Base-by-base conservation (phyloP, 2,797 vertebrate species). In the Stomatorhinus walkeri region DNA sequence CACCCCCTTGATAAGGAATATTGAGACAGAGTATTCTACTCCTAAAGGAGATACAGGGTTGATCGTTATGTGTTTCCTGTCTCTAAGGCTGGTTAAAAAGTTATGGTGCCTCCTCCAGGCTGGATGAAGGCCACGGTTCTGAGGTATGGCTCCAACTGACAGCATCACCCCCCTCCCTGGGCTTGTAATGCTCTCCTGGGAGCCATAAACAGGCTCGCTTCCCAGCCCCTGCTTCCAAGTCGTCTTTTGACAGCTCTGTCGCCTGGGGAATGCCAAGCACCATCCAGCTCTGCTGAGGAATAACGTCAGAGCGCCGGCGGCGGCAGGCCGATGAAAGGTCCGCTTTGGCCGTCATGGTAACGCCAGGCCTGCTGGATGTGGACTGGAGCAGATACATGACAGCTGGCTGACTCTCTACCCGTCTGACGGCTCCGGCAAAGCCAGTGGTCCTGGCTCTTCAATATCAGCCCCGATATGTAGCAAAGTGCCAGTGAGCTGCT, bases 321-420 rank as follows among this genome's bases (percentile, higher is more conserved):
- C 64, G 1, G 68, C 68, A 0, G 36, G 68, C 28, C 68, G 28
- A 36, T 81, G 76, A 46, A 46, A 81, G 76, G 40, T 10, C 76
- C 19, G 14, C 76, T 81, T n/a, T 46, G 40, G 76, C 76, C 40
- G 76, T 46, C 40, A 46, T 46, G 36, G 40, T 81, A n/a, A 81
- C 40, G 40, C 76, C 40, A 19, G 19, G 68, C 28, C 76, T n/a
- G 76, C 76, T 9, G 16, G 76, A 81, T 81, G 76, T 43, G 76
- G 76, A n/a, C 76, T 22, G 40, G 76, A 4, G 76, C 76, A 28
- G 92, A 91, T 90, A 90, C 72, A 90, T 87, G 92, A 88, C 88
- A 90, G 72, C 90, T 32, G 68, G 68, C 28, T 72, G 68, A 87
- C 85, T 81, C 88, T 49, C 49, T 28, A 10, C 7, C 85, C 28